phyloP scores from a whole-genome alignment of 2,797 vertebrate genomes.

The Caiman crocodilus region DNA sequence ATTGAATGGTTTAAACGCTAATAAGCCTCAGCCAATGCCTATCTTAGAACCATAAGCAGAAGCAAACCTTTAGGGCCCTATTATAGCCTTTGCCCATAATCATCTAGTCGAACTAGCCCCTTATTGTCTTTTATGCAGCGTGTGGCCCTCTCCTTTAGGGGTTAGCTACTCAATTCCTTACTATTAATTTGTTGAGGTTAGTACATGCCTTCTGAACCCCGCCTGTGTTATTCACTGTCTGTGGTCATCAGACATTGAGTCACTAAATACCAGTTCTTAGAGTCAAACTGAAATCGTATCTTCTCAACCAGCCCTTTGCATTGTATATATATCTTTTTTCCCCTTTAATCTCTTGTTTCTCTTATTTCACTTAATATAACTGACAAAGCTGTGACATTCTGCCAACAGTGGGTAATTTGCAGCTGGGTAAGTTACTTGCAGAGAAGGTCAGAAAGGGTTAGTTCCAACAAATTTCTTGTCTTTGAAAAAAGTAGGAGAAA shows the following conservation, averaged over 20 bases:
- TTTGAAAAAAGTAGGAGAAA: neutral
- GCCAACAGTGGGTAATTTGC: neutral
- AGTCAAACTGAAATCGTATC: neutral
- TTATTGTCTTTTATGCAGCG: neutral
- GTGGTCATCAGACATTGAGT: neutral
- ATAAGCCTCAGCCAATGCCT: constrained; percentile 15
- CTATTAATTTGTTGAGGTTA: neutral
- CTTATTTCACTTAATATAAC: neutral
- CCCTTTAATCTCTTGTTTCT: neutral
- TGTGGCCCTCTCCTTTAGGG: neutral
- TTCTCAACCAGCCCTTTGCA: neutral
- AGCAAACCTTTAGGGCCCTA: neutral
- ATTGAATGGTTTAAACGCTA: neutral
- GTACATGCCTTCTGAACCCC: neutral
- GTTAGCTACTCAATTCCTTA: neutral
- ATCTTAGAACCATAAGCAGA: neutral
- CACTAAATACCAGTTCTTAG: neutral
- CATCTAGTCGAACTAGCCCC: neutral
- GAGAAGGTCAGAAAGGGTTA: neutral
- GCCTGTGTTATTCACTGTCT: neutral
- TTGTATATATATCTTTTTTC: neutral
- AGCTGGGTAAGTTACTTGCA: neutral
- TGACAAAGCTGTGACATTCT: neutral
- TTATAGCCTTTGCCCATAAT: neutral
- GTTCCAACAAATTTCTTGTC: neutral